phyloP scores from a whole-genome alignment of 2,888 invertebrate genomes.

The Dryadula phaetusa region DNA sequence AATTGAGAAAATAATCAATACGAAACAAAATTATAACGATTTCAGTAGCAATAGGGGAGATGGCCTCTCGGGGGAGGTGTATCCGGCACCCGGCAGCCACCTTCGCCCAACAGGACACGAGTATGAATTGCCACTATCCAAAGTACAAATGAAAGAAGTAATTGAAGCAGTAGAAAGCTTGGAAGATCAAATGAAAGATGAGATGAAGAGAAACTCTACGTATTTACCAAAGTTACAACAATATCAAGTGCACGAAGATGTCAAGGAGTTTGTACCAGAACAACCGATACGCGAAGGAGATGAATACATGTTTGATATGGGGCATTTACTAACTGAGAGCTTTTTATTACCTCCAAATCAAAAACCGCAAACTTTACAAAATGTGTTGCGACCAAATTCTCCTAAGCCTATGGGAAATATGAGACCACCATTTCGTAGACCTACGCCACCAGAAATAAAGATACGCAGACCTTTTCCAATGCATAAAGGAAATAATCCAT shows the following conservation, averaged over 20 bases:
- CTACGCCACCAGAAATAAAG: slow-evolving; percentile 77
- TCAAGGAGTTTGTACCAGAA: slow-evolving; percentile 66
- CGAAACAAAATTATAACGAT: slow-evolving; percentile 79
- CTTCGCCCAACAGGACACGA: slow-evolving; percentile 61
- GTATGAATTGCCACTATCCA: slow-evolving; percentile 76
- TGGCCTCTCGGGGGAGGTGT: slow-evolving; percentile 65
- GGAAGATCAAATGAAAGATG: slow-evolving; percentile 68
- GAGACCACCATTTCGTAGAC: slow-evolving; percentile 72
- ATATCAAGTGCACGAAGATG: slow-evolving; percentile 71
- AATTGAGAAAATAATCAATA: slow-evolving; percentile 76
- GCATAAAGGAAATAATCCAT: slow-evolving; percentile 61
- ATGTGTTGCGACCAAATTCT: slow-evolving; percentile 70
- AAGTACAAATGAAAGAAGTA: slow-evolving; percentile 74
- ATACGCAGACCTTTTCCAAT: slow-evolving; percentile 67
- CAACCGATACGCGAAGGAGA: slow-evolving; percentile 69
- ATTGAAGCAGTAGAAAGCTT: slow-evolving; percentile 74
- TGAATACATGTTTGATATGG: slow-evolving; percentile 67
- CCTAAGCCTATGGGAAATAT: slow-evolving; percentile 61
- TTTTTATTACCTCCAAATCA: slow-evolving; percentile 70
- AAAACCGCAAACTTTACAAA: slow-evolving; percentile 75
- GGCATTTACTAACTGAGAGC: slow-evolving; percentile 61
- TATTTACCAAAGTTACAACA: slow-evolving; percentile 54
- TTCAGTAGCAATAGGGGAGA: slow-evolving; percentile 73
- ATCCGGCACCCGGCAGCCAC: slow-evolving; percentile 54
- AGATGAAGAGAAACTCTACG: slow-evolving; percentile 58